Evolutionary conservation across 2,888 invertebrate genomes (phyloP), one percentile per base, ranked within the genome.

Genomic region (Hirudinaria manillensis): DNA sequence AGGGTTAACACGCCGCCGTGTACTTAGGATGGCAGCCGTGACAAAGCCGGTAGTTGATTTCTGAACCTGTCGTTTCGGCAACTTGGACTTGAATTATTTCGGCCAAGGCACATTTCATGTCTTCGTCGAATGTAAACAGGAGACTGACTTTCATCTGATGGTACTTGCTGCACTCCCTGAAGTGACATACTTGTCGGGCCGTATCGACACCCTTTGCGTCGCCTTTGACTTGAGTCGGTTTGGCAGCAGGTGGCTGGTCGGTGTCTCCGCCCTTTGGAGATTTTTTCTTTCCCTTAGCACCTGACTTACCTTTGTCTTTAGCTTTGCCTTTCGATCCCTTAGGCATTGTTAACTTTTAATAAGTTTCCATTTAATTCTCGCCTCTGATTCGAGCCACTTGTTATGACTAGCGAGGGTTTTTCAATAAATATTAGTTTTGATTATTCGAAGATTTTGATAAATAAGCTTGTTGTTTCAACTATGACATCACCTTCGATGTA

Each of bases 1-100:
- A 24, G n/a, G 24, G 7, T 61, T 29, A 61, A 13, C 68, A 68
- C 19, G 68, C 68, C 19, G 72, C 72, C n/a, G 72, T 56, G 72
- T 72, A 72, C 56, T 72, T 72, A 1, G 72, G 53, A 53, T 72
- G 72, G 24, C 56, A 53, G 24, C 72, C 72, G 29, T 55, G 27
- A n/a, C 34, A 72, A 19, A 73, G 73, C 16, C 73, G 61, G 65
- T 32, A 34, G 38, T 73, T 73, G 4, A 73, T 65, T 19, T 73
- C 73, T 16, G 56, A 53, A 21, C 73, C 73, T 19, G 45, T 61
- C 21, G 73, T 38, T 65, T 73, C 73, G 19, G 36, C 61, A 27
- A 73, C 61, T 36, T 73, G 73, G 6, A 73, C 73, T 55, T 73
- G 73, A 32, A 29, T 34, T n/a, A 73, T 73, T 56, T 73, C 73